Evolutionary conservation across 2,113 vertebrate species (phyloP), one percentile per base, ranked within the genome.

Genomic region (Sitta europaea): DNA sequence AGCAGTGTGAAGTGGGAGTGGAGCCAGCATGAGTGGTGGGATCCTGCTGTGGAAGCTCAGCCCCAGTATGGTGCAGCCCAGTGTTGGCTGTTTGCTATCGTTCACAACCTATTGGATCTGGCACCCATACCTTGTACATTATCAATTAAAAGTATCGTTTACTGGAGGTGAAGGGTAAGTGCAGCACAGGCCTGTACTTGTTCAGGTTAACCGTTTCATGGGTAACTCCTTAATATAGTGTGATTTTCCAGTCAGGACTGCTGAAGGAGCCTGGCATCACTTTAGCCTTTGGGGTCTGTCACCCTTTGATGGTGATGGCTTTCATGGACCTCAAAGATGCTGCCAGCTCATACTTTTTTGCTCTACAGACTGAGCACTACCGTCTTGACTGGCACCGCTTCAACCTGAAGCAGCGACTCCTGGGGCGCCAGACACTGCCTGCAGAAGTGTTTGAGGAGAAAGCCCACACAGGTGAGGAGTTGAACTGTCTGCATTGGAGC

Each of bases 301-400:
- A 35, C 31, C 18, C 24, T 54, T 80, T 75, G 55, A 29, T 38
- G 20, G 11, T 2, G 5, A 19, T 6, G 2, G 10, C 38, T 86
- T 81, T 68, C 36, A 6, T 20, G 27, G 24, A 27, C 16, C 20
- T 31, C 24, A 25, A 33, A 42, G 35, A 29, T 7, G 6, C 25
- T 76, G 38, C 59, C 5, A 9, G n/a, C 54, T 76, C 20, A 55
- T 19, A 23, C 36, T n/a, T 24, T 14, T 92, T 80, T 70, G 11
- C 48, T 57, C 61, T 65, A 36, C 85, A 99, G 99, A 98, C 96
- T 81, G 99, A 99, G 70, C 99, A 99, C 96, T 99, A 99, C 94
- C 99, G 98, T 45, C 98, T 99, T 2, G 99, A 99, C 94, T 99
- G 99, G 99, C 99, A 99, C 95, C 98, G 99, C 25, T 99, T 99